Evolutionary conservation across 2,797 vertebrate genomes (phyloP), one percentile per base, ranked within the genome.

Genomic region (Sebastes trivittatus): DNA sequence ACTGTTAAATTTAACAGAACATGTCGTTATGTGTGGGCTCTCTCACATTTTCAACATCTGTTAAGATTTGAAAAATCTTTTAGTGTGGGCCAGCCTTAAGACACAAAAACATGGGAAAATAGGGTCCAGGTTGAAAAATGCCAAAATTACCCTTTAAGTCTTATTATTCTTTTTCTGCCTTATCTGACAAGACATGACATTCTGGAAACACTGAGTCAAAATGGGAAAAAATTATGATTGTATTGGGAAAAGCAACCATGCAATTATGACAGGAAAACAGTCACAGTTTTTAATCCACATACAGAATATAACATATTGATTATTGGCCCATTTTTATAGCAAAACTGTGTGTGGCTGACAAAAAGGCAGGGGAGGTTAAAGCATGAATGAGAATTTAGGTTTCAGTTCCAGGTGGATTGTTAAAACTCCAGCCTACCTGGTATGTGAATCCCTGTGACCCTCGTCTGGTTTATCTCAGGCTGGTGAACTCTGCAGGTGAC

Each of bases 401-500:
- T 67, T 25, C 14, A 29, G 32, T 2, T 59, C 0, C 9, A 32
- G 5, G 6, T 27, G 6, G 6, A 18, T 4, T 18, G 46, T 49
- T 38, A 27, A 34, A 23, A 22, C 36, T 58, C 3, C 27, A 14
- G 8, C 2, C 1, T 58, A 86, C 77, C 84, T 77, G 69, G 46
- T 11, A 70, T 58, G 60, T 56, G 1, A 25, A 74, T 38, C 16
- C 58, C 16, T 6, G 29, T 3, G 1, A 1, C 1, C 11, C 23
- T 70, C 8, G 9, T 66, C 64, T 58, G 20, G 20, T 70, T 62
- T 1, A 3, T 66, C 0, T 11, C 0, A 14, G 27, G 5, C 22
- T 65, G 42, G 10, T 14, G 34, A 42, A 77, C 84, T 74, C 49
- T 49, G 73, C 84, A 86, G 6, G 22, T 62, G 46, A 86, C 3